A percentile compares a stretch with the other conserved stretches of the same genome.
phyloP scores from a whole-genome alignment of 2,113 vertebrate genomes.

The Ondatra zibethicus region DNA sequence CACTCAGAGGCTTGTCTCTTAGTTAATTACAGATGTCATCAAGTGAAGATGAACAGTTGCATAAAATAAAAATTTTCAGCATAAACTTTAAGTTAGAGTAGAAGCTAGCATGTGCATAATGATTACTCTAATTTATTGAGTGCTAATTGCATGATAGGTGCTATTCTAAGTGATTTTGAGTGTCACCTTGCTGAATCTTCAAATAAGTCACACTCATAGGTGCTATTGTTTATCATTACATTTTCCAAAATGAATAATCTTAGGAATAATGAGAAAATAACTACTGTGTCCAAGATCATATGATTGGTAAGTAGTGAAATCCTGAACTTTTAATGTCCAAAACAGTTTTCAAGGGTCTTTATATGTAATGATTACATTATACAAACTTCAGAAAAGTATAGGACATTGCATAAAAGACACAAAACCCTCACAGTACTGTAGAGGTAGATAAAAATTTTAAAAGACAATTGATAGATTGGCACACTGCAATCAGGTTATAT shows the following conservation, averaged over 20 bases:
- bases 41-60: neutral
- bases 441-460: neutral
- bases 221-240: neutral
- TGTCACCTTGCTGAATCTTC: neutral
- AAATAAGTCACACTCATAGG: neutral
- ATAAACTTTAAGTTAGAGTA: neutral
- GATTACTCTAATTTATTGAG: neutral
- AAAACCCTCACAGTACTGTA: neutral
- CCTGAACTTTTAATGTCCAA: neutral
- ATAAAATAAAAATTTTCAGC: neutral
- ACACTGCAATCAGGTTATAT: neutral
- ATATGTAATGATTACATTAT: neutral
- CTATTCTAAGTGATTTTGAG: neutral
- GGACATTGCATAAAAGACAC: neutral
- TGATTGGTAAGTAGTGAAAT: neutral
- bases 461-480: neutral
- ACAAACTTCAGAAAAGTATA: neutral
- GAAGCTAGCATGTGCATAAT: neutral
- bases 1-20: neutral
- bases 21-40: neutral
- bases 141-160: neutral
- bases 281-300: neutral
- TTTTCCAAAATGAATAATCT: neutral
- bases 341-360: too few species aligned
- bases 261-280: neutral